Conservation (phyloP, 2,888 invertebrate genomes). For the Nephrotoma flavescens region DNA sequence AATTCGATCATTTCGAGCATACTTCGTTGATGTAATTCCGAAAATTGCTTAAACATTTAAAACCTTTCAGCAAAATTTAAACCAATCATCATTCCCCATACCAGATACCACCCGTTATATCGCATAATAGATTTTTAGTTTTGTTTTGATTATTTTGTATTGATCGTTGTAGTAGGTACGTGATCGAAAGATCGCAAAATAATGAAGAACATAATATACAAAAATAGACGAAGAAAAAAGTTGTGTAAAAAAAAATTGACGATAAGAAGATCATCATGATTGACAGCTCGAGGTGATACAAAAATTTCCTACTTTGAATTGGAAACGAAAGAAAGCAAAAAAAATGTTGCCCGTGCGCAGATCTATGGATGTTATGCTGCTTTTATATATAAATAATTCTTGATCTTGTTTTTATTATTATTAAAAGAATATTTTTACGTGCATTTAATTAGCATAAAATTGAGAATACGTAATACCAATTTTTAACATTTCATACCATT, state of each 20-base stretch:
- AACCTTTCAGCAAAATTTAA: not conserved
- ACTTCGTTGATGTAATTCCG: too few species aligned
- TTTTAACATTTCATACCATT: not conserved
- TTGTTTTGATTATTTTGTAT: not conserved
- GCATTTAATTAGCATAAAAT: not conserved
- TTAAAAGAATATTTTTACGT: not conserved
- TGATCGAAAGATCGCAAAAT: not conserved
- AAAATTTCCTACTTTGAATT: not conserved
- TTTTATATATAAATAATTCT: not conserved
- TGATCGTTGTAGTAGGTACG: not conserved
- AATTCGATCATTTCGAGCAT: too few species aligned
- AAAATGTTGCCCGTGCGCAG: not conserved
- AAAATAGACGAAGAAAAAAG: not conserved
- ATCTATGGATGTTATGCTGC: not conserved
- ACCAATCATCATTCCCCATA: not conserved
- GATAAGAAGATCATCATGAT: not conserved
- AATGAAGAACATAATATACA: not conserved
- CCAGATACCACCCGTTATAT: not conserved
- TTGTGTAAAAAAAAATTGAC: not conserved
- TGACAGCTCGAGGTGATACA: not conserved
- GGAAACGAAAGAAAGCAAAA: not conserved
- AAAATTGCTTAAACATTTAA: too few species aligned
- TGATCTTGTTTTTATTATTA: not conserved
- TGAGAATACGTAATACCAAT: not conserved
- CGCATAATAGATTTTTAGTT: not conserved